A percentile compares a stretch with the other conserved stretches of the same genome.
These are phyloP conservation scores for Rhinolophus sinicus DNA, from an alignment of 2,113 vertebrate genomes.

Conservation along the genomic window DNA sequence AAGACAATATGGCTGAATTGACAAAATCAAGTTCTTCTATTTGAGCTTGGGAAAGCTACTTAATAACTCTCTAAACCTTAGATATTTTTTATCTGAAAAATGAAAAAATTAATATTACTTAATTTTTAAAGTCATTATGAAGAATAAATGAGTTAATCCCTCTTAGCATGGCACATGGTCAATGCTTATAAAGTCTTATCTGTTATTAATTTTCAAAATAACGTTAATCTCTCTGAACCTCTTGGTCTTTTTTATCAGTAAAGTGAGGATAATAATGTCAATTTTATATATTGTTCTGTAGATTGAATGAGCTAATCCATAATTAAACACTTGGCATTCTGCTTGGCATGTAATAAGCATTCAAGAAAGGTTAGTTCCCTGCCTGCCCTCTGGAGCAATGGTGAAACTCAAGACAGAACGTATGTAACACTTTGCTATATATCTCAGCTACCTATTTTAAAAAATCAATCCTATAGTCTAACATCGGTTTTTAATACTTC, in stretches of 20 bases:
- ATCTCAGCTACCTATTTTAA: neutral
- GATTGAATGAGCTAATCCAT: neutral
- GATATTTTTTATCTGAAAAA: constrained; percentile 25
- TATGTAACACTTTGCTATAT: neutral
- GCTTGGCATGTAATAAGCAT: neutral
- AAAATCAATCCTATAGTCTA: neutral
- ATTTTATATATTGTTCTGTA: neutral
- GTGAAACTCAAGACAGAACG: neutral
- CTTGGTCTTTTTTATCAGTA: neutral
- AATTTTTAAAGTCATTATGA: neutral
- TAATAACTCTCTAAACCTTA: neutral
- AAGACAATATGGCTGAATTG: neutral
- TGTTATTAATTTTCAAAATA: constrained; percentile 32
- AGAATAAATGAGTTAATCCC: neutral
- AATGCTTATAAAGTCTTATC: neutral
- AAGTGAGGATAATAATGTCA: neutral
- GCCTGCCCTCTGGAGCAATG: neutral
- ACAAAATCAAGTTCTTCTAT: neutral
- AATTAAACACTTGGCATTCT: neutral
- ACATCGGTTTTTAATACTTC: neutral
- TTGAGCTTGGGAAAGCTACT: neutral
- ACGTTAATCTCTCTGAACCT: neutral
- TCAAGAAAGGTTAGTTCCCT: neutral
- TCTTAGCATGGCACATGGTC: neutral
- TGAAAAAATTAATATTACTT: neutral